Conservation (phyloP, 2,888 invertebrate genomes). For the Zygogramma bicolorata region DNA sequence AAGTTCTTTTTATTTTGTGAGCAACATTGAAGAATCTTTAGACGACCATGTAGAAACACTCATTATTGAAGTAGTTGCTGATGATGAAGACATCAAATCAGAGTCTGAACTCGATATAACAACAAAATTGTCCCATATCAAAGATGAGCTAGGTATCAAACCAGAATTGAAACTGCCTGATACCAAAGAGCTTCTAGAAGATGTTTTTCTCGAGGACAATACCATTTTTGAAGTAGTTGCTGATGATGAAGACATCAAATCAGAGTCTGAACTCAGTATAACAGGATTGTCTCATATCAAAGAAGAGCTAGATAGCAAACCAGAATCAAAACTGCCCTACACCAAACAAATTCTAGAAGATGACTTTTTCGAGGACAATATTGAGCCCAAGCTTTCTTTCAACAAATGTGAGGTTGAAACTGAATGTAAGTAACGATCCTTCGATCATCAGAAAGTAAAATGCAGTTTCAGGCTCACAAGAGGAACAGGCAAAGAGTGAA, state of each 20-base stretch:
- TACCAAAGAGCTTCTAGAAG: too few species aligned
- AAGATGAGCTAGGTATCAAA: background rate
- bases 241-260: background rate
- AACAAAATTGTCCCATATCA: background rate
- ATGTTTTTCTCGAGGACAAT: too few species aligned
- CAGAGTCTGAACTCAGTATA: background rate
- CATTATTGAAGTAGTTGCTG: background rate
- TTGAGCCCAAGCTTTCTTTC: background rate
- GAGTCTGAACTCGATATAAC: background rate
- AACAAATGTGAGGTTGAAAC: background rate
- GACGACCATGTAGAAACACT: background rate
- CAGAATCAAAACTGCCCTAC: too few species aligned
- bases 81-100: background rate
- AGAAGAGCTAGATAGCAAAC: background rate
- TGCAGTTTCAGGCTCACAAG: too few species aligned
- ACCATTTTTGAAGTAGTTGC: background rate
- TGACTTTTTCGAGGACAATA: background rate
- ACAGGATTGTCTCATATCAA: background rate
- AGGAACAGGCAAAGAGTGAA: too few species aligned
- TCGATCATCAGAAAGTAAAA: background rate
- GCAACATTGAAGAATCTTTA: background rate
- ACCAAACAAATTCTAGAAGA: too few species aligned
- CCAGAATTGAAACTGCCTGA: too few species aligned
- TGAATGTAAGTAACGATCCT: background rate
- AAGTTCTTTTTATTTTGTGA: background rate